These are phyloP conservation scores for Acropternis orthonyx DNA, from an alignment of 2,797 vertebrate species.

Conservation along the genomic window DNA sequence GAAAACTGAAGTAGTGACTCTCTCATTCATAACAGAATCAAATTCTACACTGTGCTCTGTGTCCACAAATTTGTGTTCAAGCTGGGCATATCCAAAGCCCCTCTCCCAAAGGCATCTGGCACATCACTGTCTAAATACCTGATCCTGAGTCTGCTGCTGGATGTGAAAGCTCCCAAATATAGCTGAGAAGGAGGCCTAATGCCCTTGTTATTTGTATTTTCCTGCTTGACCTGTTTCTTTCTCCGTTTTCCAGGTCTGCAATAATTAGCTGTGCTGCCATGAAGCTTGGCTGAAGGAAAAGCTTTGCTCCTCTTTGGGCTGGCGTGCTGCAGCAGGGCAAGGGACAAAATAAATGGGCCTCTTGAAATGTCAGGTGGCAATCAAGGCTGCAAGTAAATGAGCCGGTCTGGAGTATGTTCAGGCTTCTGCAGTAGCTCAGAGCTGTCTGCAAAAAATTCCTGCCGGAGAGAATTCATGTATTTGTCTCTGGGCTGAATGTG, in stretches of 20 bases:
- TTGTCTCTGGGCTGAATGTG: not conserved
- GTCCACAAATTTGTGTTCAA: not conserved
- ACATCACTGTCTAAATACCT: not conserved
- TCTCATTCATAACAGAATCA: not conserved
- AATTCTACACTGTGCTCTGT: not conserved
- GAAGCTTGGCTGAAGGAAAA: not conserved
- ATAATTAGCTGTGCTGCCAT: not conserved
- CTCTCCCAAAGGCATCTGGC: not conserved
- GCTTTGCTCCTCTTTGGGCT: not conserved
- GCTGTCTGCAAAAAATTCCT: constrained; percentile 1
- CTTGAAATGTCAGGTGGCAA: constrained; percentile 33
- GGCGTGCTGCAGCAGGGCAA: not conserved
- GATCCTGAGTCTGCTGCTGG: not conserved
- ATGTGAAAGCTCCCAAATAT: fast-evolving
- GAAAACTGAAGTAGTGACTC: not conserved
- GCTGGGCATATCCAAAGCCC: not conserved
- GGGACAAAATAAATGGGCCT: not conserved
- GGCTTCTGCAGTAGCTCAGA: not conserved
- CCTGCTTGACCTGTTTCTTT: not conserved
- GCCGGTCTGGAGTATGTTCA: not conserved
- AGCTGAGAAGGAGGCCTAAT: not conserved
- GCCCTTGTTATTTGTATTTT: not conserved
- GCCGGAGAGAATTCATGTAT: not conserved
- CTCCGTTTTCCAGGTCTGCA: not conserved
- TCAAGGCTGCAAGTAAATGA: not conserved